Base-by-base conservation (phyloP, 1,140 invertebrate species). In the Bombus confusus region DNA sequence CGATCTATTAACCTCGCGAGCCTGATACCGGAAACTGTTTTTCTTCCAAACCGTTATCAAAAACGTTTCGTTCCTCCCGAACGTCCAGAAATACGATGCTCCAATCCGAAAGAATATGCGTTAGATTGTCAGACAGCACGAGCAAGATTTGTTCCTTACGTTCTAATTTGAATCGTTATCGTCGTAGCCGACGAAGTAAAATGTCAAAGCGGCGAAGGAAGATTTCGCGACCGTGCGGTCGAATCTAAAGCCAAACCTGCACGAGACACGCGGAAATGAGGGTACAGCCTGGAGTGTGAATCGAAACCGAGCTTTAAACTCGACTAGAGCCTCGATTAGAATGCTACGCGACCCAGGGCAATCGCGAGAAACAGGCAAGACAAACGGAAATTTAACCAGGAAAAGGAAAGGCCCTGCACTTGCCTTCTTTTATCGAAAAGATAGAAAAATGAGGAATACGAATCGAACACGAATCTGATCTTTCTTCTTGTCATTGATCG, bases 1-100 rank as follows among this genome's bases (percentile, higher is more conserved):
- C 91, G 93, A 95, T 95, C 92, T 93, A 94, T 95, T 95, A 95
- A 93, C 91, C 91, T 92, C 89, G 91, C 90, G 91, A 90, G 85
- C 89, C 86, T 91, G 81, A 66, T 84, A 91, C 81, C 84, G 77
- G 86, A 57, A 43, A 73, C 34, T 71, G 52, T 69, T 71, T 52
- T 72, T 69, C 71, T 47, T 73, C 64, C 73, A 28, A 34, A 52
- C 28, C 22, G 25, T 31, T 34, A 43, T 64, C n/a, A 9, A n/a
- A 47, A 10, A 22, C 15, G 37, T 57, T 5, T 25, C 25, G 15
- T 68, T 25, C 0, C 34, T 52, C 1, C 5, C 6, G 0, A 52
- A 52, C 18, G 18, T 52, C 1, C 18, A 8, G 47, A 52, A 52
- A 52, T 52, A 22, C 47, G 5, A 52, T 5, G 18, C 47, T 52